Evolutionary conservation across 1,140 invertebrate species (phyloP).

Genomic region (Magallana gigas): DNA sequence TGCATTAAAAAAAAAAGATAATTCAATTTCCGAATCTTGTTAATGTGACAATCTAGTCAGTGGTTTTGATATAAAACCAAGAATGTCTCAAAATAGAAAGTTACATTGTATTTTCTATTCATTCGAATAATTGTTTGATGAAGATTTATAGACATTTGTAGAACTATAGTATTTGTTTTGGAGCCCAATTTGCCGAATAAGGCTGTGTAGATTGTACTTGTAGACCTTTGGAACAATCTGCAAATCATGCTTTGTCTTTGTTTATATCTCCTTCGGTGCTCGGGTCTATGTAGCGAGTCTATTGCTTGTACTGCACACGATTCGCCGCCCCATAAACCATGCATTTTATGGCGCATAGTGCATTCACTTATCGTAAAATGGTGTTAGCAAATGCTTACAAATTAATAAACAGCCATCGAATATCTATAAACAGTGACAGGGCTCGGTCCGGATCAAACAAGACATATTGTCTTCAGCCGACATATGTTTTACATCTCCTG

Average conservation of each 20-base stretch:
- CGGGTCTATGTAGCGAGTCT: too few relatives aligned
- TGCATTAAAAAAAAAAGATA: not conserved
- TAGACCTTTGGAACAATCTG: too few relatives aligned
- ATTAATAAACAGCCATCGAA: constrained; percentile 5
- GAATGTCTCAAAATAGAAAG: not conserved
- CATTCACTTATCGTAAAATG: not conserved
- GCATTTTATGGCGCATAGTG: constrained; percentile 2
- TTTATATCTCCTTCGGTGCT: too few relatives aligned
- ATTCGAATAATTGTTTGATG: too few relatives aligned
- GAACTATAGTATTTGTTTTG: too few relatives aligned
- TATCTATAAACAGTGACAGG: not conserved
- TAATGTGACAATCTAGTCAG: constrained; percentile 3
- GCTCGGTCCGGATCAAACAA: not conserved
- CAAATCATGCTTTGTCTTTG: too few relatives aligned
- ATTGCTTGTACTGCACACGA: not conserved
- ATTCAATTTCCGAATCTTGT: constrained; percentile 1
- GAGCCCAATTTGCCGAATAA: too few relatives aligned
- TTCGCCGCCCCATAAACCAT: constrained; percentile 10
- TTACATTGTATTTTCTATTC: not conserved
- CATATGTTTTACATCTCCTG: not conserved
- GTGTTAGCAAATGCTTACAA: not conserved
- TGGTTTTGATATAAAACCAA: not conserved
- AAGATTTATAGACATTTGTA: too few relatives aligned
- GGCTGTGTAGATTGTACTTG: too few relatives aligned
- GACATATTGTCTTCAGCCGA: not conserved